Evolutionary conservation across 2,888 invertebrate species (phyloP).

Genomic region (Eupithecia insigniata): DNA sequence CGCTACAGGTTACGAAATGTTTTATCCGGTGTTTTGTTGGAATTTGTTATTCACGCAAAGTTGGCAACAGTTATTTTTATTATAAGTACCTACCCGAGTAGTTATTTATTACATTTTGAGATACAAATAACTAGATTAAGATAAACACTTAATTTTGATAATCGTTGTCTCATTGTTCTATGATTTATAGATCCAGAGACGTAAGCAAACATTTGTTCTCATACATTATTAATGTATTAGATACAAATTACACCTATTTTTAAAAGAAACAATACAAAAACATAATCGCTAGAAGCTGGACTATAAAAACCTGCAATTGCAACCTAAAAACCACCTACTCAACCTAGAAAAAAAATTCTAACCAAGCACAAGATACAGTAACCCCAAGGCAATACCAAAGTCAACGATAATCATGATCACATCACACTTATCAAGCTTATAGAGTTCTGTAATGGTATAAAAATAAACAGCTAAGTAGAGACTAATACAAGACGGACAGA

Average conservation of each 20-base stretch:
- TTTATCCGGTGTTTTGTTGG: slow-evolving; percentile 10
- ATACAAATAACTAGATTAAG: too few relatives aligned
- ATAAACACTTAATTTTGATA: too few relatives aligned
- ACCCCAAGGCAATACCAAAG: slow-evolving; percentile 17
- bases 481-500: slow-evolving; percentile 35
- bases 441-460: slow-evolving; percentile 24
- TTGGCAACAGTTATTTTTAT: not conserved
- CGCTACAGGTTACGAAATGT: slow-evolving; percentile 9
- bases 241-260: not conserved
- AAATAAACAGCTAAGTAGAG: slow-evolving; percentile 36
- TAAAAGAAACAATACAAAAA: not conserved
- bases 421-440: slow-evolving; percentile 24
- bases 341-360: not conserved
- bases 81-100: too few relatives aligned
- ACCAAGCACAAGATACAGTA: not conserved
- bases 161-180: too few relatives aligned
- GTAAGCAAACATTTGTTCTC: not conserved
- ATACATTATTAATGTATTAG: not conserved
- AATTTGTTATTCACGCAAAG: not conserved
- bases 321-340: not conserved
- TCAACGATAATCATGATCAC: slow-evolving; percentile 17
- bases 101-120: too few relatives aligned
- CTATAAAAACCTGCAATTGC: not conserved
- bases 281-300: not conserved
- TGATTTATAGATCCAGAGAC: too few relatives aligned